phyloP scores from a whole-genome alignment of 2,113 vertebrate species.

The Nothobranchius furzeri region DNA sequence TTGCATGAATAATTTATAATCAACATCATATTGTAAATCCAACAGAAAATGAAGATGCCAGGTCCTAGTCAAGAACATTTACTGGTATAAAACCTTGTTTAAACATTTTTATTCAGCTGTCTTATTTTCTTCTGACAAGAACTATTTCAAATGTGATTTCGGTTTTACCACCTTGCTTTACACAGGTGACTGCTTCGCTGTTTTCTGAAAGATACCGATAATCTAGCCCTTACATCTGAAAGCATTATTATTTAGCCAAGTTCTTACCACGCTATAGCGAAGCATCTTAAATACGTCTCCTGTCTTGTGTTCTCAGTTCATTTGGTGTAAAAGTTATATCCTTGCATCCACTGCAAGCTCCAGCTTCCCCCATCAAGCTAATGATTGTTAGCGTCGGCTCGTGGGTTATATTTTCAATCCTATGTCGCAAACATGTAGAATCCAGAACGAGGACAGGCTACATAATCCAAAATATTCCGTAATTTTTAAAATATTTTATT shows the following conservation, averaged over 20 bases:
- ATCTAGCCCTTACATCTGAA: background rate
- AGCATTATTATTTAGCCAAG: no score
- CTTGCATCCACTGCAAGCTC: conserved; percentile 4
- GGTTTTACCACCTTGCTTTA: no score
- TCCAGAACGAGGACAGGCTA: background rate
- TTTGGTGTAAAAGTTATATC: conserved; percentile 19
- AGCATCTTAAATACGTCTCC: background rate
- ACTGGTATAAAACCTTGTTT: no score
- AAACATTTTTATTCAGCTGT: no score
- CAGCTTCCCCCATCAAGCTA: conserved; percentile 47
- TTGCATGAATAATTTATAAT: no score
- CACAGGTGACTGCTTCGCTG: no score
- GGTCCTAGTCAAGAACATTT: no score
- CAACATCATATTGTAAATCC: no score
- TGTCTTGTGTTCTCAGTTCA: background rate
- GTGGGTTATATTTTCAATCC: background rate
- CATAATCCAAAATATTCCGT: background rate
- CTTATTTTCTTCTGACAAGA: no score
- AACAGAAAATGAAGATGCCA: no score
- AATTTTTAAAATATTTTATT: background rate
- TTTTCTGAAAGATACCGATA: no score
- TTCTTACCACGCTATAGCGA: background rate
- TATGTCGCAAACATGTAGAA: background rate
- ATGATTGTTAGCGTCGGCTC: conserved; percentile 32
- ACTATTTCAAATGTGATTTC: no score